Percentiles rank a stretch among this genome's conserved stretches.
phyloP scores from a whole-genome alignment of 2,113 vertebrate species.

The Mionectes macconnelli region DNA sequence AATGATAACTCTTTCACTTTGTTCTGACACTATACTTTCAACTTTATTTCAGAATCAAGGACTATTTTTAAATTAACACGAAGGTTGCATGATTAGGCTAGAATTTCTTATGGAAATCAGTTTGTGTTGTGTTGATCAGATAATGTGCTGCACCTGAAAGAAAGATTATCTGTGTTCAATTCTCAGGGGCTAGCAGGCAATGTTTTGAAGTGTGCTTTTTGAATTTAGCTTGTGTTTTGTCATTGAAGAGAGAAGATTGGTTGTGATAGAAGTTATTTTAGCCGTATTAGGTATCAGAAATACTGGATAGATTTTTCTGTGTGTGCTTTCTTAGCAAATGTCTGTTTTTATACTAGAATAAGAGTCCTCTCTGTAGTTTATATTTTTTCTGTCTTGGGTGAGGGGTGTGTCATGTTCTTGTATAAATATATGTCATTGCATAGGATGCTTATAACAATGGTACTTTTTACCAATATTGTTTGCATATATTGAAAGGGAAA shows the following conservation, averaged over 20 bases:
- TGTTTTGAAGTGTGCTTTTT: constrained; percentile 56
- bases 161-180: constrained; percentile 36
- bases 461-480: neutral
- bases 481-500: neutral
- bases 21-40: constrained; percentile 69
- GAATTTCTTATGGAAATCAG: constrained; percentile 63
- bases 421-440: neutral
- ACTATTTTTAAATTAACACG: constrained; percentile 56
- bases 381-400: neutral
- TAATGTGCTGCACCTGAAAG: constrained; percentile 56
- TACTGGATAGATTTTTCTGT: neutral
- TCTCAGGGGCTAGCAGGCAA: constrained; percentile 29
- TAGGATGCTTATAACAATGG: neutral
- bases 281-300: neutral
- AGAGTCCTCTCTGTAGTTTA: neutral
- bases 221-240: constrained; percentile 33
- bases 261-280: constrained; percentile 30
- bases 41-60: constrained; percentile 69
- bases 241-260: constrained; percentile 28
- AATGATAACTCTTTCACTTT: constrained; percentile 72
- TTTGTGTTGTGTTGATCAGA: constrained; percentile 41
- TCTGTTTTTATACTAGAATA: neutral
- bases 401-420: neutral
- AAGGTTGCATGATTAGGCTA: constrained; percentile 51
- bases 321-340: constrained; percentile 3